A percentile compares a stretch with the other conserved stretches of the same genome.
These are phyloP conservation scores for Piliocolobus tephrosceles DNA, from an alignment of 2,113 vertebrate genomes.

Conservation along the genomic window DNA sequence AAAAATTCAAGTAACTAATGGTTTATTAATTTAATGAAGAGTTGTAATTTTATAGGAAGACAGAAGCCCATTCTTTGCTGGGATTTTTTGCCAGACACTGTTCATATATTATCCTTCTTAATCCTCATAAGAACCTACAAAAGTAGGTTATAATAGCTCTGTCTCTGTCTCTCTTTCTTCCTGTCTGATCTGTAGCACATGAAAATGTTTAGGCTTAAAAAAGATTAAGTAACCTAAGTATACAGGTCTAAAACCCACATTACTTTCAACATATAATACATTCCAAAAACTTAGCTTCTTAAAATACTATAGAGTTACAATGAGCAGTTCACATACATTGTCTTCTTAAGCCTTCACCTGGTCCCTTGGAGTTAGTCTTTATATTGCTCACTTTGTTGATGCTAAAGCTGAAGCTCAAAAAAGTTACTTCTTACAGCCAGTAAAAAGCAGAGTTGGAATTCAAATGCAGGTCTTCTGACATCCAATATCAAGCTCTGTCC, in stretches of 20 bases:
- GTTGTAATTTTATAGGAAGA: background rate
- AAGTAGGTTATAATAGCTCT: background rate
- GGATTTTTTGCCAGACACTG: background rate
- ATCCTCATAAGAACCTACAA: background rate
- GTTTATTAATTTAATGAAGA: background rate
- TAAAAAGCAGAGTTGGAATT: background rate
- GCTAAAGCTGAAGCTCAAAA: background rate
- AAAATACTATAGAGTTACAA: background rate
- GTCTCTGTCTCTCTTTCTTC: background rate
- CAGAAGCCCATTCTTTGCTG: background rate
- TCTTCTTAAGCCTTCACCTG: background rate
- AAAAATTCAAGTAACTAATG: constrained; percentile 15
- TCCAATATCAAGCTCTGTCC: background rate
- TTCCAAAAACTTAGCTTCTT: background rate
- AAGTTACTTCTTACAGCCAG: background rate
- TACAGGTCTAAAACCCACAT: background rate
- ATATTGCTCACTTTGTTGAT: background rate
- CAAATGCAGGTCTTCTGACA: background rate
- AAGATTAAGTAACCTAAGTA: background rate
- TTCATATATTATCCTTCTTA: background rate
- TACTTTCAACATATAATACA: background rate
- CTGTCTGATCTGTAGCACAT: background rate
- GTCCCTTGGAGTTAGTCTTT: background rate
- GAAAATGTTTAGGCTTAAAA: background rate
- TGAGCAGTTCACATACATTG: background rate